Base-by-base conservation (phyloP, 2,888 invertebrate species). In the Hypercompe scribonia region DNA sequence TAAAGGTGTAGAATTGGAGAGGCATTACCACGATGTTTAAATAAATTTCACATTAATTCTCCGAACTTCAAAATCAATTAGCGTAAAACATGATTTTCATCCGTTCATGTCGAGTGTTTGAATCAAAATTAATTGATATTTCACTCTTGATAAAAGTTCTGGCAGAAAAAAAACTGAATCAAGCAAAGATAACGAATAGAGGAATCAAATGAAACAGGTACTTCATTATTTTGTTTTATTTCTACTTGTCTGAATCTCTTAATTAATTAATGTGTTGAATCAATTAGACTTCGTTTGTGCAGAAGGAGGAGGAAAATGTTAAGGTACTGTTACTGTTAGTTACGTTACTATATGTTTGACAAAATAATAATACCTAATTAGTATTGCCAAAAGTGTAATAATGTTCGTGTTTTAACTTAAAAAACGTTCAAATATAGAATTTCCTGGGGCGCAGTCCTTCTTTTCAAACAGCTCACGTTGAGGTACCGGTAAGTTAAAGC, bases 71-170 rank as follows among this genome's bases (percentile, higher is more conserved):
- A 77, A 82, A 77, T 75, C 79, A 83, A 84, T 84, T 84, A 84
- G 71, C 67, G 68, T 67, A 73, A 74, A 80, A 78, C 73, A 74
- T 69, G 71, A 74, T 82, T 79, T 74, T 74, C 65, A 75, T 81
- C 80, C 72, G 72, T 65, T 68, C 73, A 39, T 65, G 69, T 77
- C 68, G 72, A 81, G 79, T 78, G 74, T 80, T 82, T 78, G 76
- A 81, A 77, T 77, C 42, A 72, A 72, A 80, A 84, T 81, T 84
- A 81, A 83, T 84, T 84, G 77, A 78, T 83, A 84, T 77, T 81
- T 77, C 54, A 31, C 61, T n/a, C 36, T 68, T 71, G 77, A 73
- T 74, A 58, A 63, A 65, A 71, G 50, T 58, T 15, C 18, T 18
- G 11, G 66, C 24, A 74, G 68, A 74, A 78, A 75, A 82, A 82